Conservation (phyloP, 2,797 vertebrate genomes). For the Lycodopsis pacificus region DNA sequence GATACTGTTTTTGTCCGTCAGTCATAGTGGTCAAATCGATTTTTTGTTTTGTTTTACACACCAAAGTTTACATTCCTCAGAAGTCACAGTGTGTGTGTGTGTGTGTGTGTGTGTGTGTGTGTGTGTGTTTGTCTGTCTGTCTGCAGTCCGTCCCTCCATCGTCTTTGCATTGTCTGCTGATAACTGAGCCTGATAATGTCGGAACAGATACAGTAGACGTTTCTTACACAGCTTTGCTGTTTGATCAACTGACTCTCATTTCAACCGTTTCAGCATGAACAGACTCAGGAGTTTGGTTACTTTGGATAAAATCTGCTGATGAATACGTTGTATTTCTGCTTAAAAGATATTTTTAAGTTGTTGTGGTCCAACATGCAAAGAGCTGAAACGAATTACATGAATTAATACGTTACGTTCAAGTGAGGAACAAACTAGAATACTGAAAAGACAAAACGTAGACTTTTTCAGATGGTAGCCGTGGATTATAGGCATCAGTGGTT, state of each 20-base stretch:
- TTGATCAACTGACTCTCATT: conserved; percentile 5
- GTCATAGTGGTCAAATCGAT: conserved; percentile 13
- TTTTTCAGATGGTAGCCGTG: not conserved
- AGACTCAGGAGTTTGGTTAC: not conserved
- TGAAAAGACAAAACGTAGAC: not conserved
- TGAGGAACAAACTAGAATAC: not conserved
- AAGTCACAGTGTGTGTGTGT: not conserved
- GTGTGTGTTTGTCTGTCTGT: conserved; percentile 7
- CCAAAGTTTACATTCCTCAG: conserved; percentile 26
- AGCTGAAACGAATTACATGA: not conserved
- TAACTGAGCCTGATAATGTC: conserved; percentile 15
- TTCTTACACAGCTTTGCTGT: not conserved
- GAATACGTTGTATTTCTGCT: not conserved
- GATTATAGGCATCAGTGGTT: not conserved
- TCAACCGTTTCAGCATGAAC: not conserved
- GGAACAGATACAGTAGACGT: not conserved
- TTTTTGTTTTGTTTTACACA: not conserved
- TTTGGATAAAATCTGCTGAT: not conserved
- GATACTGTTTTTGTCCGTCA: conserved; percentile 10
- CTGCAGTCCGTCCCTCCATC: not conserved
- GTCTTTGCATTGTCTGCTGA: conserved; percentile 23
- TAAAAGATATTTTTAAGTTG: not conserved
- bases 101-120: conserved; percentile 1
- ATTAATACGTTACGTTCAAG: not conserved
- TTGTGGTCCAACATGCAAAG: not conserved